Percentiles rank a stretch among this genome's conserved stretches.
These are phyloP conservation scores for Embiotoca jacksoni DNA, from an alignment of 2,113 vertebrate species.

Conservation along the genomic window DNA sequence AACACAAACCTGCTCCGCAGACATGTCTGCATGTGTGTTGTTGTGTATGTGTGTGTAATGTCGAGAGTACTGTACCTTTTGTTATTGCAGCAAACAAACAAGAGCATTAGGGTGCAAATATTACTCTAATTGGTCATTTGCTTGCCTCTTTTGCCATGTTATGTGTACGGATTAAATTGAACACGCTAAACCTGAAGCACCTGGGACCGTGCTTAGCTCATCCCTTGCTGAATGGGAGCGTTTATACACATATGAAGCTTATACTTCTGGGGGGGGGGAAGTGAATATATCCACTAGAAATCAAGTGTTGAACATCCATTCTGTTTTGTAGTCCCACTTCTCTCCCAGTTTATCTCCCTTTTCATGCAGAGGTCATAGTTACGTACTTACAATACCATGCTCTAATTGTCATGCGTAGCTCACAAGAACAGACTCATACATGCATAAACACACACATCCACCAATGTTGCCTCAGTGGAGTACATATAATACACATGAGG, in stretches of 20 bases:
- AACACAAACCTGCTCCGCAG: constrained; percentile 19
- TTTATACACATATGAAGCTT: constrained; percentile 1
- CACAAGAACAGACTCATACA: constrained; percentile 1
- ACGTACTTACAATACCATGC: neutral
- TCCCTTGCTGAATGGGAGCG: constrained; percentile 17
- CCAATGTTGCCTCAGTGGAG: constrained; percentile 2
- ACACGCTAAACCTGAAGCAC: constrained; percentile 17
- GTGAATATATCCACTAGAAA: neutral
- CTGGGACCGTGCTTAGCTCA: neutral
- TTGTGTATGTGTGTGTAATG: neutral
- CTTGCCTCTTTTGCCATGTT: constrained; percentile 26
- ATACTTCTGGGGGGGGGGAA: constrained; percentile 5
- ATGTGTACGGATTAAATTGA: constrained; percentile 44
- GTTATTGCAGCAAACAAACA: constrained; percentile 33
- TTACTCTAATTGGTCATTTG: constrained; percentile 55
- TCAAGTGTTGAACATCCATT: neutral
- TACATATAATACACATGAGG: constrained; percentile 49
- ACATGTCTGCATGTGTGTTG: constrained; percentile 5
- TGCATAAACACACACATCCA: constrained; percentile 18
- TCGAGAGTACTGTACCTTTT: constrained; percentile 58
- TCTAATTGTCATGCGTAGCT: constrained; percentile 1
- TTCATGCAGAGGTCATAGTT: constrained; percentile 17
- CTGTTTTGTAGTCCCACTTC: neutral
- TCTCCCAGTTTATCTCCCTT: neutral
- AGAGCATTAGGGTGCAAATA: constrained; percentile 39